Conservation (phyloP, 2,113 vertebrate species). For the Podocnemis expansa region DNA sequence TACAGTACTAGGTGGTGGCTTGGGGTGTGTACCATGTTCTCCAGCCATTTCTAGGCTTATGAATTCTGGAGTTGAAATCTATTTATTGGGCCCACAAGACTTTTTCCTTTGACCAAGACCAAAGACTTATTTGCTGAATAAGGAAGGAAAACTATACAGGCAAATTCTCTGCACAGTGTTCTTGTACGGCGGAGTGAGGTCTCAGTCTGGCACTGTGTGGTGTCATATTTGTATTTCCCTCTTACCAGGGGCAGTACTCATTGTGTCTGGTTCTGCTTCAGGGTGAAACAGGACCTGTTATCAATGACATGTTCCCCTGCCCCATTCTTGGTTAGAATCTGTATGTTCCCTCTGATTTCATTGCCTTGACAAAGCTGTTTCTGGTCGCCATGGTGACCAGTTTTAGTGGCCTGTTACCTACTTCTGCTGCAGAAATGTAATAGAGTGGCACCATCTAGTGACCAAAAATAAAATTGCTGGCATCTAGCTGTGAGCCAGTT, state of each 20-base stretch:
- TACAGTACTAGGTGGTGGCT: not conserved
- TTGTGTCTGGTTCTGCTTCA: not conserved
- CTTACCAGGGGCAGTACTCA: not conserved
- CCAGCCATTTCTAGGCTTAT: not conserved
- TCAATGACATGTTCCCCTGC: too few species aligned
- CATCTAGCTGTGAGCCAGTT: too few species aligned
- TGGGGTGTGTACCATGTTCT: not conserved
- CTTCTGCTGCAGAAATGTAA: too few species aligned
- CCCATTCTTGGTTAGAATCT: not conserved
- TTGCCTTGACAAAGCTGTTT: too few species aligned
- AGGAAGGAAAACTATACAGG: not conserved
- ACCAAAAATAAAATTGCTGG: too few species aligned
- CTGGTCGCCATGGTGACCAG: too few species aligned
- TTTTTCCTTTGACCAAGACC: slow-evolving; percentile 34
- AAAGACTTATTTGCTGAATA: slow-evolving; percentile 7
- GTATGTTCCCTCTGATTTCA: not conserved
- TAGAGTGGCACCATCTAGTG: too few species aligned
- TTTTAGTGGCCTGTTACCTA: too few species aligned
- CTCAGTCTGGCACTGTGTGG: not conserved
- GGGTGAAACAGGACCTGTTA: not conserved
- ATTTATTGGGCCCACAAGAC: not conserved
- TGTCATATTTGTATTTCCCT: not conserved
- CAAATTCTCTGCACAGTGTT: not conserved
- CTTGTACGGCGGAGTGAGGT: not conserved
- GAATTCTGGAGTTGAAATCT: slow-evolving; percentile 12